phyloP scores from a whole-genome alignment of 30 jellyfish, hydroid and myxozoan genomes.

The Catostylus mosaicus region DNA sequence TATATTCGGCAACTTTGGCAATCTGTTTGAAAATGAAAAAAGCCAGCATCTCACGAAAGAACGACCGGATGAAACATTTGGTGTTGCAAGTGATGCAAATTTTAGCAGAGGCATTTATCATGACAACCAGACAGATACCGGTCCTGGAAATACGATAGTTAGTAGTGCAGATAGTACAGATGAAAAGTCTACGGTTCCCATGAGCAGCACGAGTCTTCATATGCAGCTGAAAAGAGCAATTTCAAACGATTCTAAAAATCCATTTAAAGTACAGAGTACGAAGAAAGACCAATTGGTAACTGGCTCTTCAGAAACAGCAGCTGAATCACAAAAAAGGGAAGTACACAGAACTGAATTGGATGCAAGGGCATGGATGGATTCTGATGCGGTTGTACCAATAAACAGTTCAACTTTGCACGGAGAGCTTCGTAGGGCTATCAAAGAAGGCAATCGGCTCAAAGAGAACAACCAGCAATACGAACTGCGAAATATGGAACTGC shows the following conservation, averaged over 20 bases:
- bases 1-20: not conserved
- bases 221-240: too few relatives aligned
- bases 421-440: conserved; percentile 54
- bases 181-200: not conserved
- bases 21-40: not conserved
- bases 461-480: conserved; percentile 29
- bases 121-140: not conserved
- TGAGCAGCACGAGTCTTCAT: too few relatives aligned
- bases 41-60: not conserved
- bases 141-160: not conserved
- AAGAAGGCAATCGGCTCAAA: conserved; percentile 38
- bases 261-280: not conserved
- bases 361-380: not conserved
- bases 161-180: not conserved
- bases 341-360: not conserved
- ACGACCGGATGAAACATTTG: not conserved
- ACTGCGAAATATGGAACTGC: conserved; percentile 43
- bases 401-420: conserved; percentile 41
- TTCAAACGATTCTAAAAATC: not conserved
- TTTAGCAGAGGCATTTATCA: not conserved
- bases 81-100: not conserved
- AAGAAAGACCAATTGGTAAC: not conserved
- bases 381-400: conserved; percentile 32
- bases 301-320: not conserved
- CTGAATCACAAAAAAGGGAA: not conserved